Conservation (phyloP, 2,113 vertebrate genomes). For the Elgaria multicarinata region DNA sequence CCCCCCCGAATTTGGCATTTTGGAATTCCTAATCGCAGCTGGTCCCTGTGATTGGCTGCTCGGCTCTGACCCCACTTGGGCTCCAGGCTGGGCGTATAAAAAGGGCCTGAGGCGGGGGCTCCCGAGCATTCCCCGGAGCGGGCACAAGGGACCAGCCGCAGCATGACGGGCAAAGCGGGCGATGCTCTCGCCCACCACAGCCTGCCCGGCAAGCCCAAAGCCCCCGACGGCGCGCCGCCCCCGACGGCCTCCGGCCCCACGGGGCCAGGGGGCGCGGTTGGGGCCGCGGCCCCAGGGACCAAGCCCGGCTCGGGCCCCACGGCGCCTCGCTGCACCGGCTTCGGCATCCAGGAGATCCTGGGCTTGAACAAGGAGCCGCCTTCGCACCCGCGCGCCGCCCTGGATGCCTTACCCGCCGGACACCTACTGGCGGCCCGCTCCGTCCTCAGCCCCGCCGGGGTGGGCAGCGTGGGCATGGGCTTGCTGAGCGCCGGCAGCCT, state of each 20-base stretch:
- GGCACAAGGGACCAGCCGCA: constrained; percentile 83
- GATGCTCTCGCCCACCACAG: constrained; percentile 76
- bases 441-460: constrained; percentile 86
- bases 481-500: constrained; percentile 90
- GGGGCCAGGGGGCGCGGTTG: constrained; percentile 63
- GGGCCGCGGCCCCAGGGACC: constrained; percentile 50
- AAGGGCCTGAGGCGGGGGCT: constrained; percentile 90
- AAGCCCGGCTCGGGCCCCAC: constrained; percentile 68
- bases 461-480: constrained; percentile 91
- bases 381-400: constrained; percentile 81
- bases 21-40: constrained; percentile 88
- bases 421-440: constrained; percentile 92
- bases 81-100: constrained; percentile 97
- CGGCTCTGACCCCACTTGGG: constrained; percentile 89
- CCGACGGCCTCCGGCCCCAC: constrained; percentile 46
- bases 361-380: constrained; percentile 95
- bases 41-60: constrained; percentile 91
- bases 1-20: constrained; percentile 72
- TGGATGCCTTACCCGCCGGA: constrained; percentile 86
- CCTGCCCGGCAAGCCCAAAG: constrained; percentile 78
- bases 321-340: constrained; percentile 92
- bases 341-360: constrained; percentile 97
- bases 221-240: constrained; percentile 71
- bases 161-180: constrained; percentile 94
- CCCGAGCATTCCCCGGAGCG: constrained; percentile 85